Evolutionary conservation across 2,888 invertebrate species (phyloP).

Genomic region (Operophtera brumata): DNA sequence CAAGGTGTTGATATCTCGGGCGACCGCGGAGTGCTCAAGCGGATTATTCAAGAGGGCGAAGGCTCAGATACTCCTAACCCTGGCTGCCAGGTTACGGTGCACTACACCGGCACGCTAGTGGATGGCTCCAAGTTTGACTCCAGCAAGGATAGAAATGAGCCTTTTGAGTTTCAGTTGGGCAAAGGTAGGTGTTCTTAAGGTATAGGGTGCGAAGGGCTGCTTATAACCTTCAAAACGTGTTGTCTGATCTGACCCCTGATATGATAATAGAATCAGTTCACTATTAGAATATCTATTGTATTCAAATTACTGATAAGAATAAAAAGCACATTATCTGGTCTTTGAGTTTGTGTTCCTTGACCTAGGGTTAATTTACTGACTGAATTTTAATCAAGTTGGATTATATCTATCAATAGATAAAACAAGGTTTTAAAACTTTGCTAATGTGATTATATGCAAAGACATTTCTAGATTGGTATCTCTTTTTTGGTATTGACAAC

Average conservation of each 20-base stretch:
- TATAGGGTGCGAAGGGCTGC: background rate
- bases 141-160: constrained; percentile 89
- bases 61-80: constrained; percentile 85
- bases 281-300: too few relatives aligned
- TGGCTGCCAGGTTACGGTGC: constrained; percentile 87
- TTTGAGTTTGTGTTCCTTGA: background rate
- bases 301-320: too few relatives aligned
- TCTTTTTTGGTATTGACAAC: too few relatives aligned
- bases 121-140: constrained; percentile 97
- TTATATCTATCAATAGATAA: background rate
- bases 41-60: constrained; percentile 86
- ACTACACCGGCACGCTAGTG: constrained; percentile 93
- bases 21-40: constrained; percentile 90
- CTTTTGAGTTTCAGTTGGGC: constrained; percentile 93
- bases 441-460: too few relatives aligned
- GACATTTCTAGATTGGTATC: too few relatives aligned
- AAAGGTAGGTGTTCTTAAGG: constrained; percentile 81
- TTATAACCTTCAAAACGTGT: constrained; percentile 2
- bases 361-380: background rate
- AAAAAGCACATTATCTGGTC: too few relatives aligned
- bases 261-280: too few relatives aligned
- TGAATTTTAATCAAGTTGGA: background rate
- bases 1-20: constrained; percentile 71
- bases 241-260: constrained; percentile 1
- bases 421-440: background rate